A percentile compares a stretch with the other conserved stretches of the same genome.
phyloP scores from a whole-genome alignment of 2,888 invertebrate genomes.

The Argyra leucocephala region DNA sequence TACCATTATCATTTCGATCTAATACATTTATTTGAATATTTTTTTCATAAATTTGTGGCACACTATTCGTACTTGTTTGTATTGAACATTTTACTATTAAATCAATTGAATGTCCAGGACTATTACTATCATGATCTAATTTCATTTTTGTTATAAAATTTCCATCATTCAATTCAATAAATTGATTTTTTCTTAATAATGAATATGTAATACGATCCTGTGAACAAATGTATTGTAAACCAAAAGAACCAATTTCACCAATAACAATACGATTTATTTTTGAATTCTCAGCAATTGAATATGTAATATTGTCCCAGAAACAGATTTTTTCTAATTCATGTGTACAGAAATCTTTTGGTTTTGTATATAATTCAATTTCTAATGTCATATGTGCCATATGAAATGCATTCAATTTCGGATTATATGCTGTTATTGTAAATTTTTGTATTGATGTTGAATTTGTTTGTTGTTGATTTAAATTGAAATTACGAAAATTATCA shows the following conservation, averaged over 20 bases:
- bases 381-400: conserved; percentile 36
- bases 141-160: conserved; percentile 41
- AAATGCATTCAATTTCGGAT: conserved; percentile 15
- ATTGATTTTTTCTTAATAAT: conserved; percentile 34
- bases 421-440: conserved; percentile 32
- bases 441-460: conserved; percentile 24
- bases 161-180: conserved; percentile 41
- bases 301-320: conserved; percentile 36
- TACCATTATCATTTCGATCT: conserved; percentile 90
- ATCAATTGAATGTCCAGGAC: conserved; percentile 36
- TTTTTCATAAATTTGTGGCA: conserved; percentile 27
- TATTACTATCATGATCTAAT: conserved; percentile 44
- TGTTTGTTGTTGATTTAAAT: conserved; percentile 8
- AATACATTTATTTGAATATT: conserved; percentile 50
- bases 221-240: conserved; percentile 45
- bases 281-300: conserved; percentile 32
- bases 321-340: conserved; percentile 35
- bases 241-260: conserved; percentile 43
- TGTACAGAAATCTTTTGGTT: conserved; percentile 31
- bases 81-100: conserved; percentile 44
- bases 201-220: conserved; percentile 46
- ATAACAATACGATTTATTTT: conserved; percentile 32
- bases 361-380: conserved; percentile 31
- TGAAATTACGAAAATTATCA: conserved; percentile 31
- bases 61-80: conserved; percentile 28